Base-by-base conservation (phyloP, 2,888 invertebrate species). In the Myopa tessellatipennis region DNA sequence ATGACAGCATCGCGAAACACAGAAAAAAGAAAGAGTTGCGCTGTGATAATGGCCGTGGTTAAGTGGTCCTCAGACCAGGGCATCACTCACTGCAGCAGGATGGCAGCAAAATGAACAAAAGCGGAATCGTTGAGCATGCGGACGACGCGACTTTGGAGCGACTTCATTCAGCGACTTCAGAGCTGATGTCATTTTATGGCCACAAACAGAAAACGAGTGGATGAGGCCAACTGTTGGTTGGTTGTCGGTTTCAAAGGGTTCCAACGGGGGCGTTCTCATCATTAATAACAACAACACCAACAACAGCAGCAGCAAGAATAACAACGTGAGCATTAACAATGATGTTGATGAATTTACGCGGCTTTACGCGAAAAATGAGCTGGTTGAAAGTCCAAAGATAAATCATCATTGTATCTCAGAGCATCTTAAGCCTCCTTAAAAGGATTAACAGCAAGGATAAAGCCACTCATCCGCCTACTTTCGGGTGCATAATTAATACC, bases 41-140 rank as follows among this genome's bases (percentile, higher is more conserved):
- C 67, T 16, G 45, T 61, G 74, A 80, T 84, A 84, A 85, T 85
- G 84, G 85, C 80, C 85, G 85, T 85, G 85, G 85, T 85, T 85
- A 83, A 85, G 85, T 85, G 85, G 85, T 82, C 84, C 81, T 84
- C 81, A 84, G 85, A 83, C 85, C 84, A 84, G 45, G 45, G 3
- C 45, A 8, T 1, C 45, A 45, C 7, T 10, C 45, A 45, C 45
- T 45, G 45, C 1, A 45, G 6, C 45, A 45, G 26, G 26, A 26
- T 26, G 26, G 10, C 45, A 45, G 45, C 45, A 26, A 26, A 26
- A 26, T 26, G 45, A 45, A 3, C 45, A 45, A 45, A 45, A 10
- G 45, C 3, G 10, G 45, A 45, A 45, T 84, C 84, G 84, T 60
- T 50, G 50, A 55, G n/a, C 16, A 38, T 7, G 40, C n/a, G 6